Evolutionary conservation across 2,113 vertebrate genomes (phyloP).

Genomic region (Fregetta grallaria): DNA sequence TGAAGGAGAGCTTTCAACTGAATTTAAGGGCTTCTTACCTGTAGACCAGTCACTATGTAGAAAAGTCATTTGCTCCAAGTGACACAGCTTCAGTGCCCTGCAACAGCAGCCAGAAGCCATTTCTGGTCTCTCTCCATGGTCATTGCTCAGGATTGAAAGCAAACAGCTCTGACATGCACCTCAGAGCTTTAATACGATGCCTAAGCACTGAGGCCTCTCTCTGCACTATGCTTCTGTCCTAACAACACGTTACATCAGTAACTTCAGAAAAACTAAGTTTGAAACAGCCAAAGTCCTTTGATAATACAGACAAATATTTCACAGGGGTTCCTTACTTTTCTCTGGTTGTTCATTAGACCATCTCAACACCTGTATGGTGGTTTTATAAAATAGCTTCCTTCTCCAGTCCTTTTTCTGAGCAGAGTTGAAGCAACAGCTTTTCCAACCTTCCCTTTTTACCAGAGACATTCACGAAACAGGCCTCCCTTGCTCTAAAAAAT

Average conservation of each 20-base stretch:
- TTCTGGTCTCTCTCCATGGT: neutral
- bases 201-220: neutral
- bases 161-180: neutral
- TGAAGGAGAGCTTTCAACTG: neutral
- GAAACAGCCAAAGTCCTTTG: neutral
- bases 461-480: neutral
- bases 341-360: neutral
- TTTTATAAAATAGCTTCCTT: neutral
- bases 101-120: neutral
- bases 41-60: neutral
- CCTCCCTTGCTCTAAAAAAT: neutral
- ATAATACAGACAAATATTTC: neutral
- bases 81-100: neutral
- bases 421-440: neutral
- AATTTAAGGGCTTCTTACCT: neutral
- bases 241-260: neutral
- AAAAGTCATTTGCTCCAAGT: neutral
- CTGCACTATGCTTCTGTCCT: rapidly evolving
- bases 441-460: neutral
- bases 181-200: neutral
- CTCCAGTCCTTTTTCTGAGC: neutral
- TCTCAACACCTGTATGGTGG: neutral
- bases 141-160: neutral
- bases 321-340: neutral
- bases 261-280: neutral